Conservation (phyloP, 2,888 invertebrate species). For the Stenotaenia linearis region DNA sequence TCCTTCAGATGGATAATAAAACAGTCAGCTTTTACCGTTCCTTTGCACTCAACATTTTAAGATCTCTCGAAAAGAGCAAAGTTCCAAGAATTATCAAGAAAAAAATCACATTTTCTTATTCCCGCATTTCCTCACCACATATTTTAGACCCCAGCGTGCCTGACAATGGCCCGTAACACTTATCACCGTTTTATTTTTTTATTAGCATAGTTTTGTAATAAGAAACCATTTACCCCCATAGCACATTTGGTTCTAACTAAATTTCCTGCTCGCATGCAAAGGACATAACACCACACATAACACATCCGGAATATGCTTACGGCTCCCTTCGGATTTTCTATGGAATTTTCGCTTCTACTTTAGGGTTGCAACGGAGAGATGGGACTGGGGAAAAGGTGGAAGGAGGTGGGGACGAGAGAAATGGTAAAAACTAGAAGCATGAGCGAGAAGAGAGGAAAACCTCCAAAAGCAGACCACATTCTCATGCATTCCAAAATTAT, state of each 20-base stretch:
- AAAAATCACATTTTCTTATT: no score
- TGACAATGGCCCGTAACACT: not conserved
- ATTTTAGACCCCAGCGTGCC: not conserved
- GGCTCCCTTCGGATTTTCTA: not conserved
- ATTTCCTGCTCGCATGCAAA: conserved; percentile 11
- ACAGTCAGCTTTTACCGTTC: not conserved
- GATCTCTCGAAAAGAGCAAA: not conserved
- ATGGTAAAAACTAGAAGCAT: not conserved
- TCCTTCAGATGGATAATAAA: not conserved
- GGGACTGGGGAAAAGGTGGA: not conserved
- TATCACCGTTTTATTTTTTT: not conserved
- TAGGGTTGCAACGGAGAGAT: not conserved
- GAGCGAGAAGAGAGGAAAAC: not conserved
- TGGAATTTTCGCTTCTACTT: not conserved
- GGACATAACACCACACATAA: not conserved
- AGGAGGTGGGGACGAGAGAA: not conserved
- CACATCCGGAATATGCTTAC: not conserved
- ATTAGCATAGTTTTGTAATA: conserved; percentile 8
- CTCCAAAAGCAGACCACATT: conserved; percentile 19
- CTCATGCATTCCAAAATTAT: conserved; percentile 13
- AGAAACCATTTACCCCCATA: not conserved
- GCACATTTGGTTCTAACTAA: not conserved
- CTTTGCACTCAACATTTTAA: not conserved
- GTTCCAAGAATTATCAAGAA: no score
- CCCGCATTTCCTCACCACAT: no score